A percentile compares a stretch with the other conserved stretches of the same genome.
Evolutionary conservation across 1,140 invertebrate species (phyloP).

Genomic region (Ceratosolen fusciceps): DNA sequence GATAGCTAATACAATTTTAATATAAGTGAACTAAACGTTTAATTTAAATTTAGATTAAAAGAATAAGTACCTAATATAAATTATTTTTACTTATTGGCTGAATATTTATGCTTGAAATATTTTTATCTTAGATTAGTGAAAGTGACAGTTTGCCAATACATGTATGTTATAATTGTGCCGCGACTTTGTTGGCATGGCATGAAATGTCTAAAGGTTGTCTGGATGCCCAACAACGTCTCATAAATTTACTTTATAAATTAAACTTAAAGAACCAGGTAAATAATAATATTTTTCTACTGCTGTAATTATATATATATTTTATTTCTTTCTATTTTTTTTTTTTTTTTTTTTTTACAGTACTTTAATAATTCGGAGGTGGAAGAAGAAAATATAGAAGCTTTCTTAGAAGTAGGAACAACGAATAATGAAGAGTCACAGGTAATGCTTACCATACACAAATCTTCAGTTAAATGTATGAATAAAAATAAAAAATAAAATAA

Average conservation of each 20-base stretch:
- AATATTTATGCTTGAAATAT: background rate
- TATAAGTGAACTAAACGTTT: too few species aligned
- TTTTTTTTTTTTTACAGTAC: conserved; percentile 14
- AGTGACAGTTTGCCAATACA: conserved; percentile 74
- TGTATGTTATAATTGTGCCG: conserved; percentile 77
- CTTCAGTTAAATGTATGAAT: too few species aligned
- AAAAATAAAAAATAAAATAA: too few species aligned
- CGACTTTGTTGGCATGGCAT: conserved; percentile 76
- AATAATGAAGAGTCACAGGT: conserved; percentile 30
- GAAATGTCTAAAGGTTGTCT: conserved; percentile 74
- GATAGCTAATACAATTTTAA: too few species aligned
- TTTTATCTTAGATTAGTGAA: conserved; percentile 65
- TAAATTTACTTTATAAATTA: conserved; percentile 57
- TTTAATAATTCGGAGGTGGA: conserved; percentile 18
- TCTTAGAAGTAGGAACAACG: conserved; percentile 13
- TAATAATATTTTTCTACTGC: conserved; percentile 18
- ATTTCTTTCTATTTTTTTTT: background rate
- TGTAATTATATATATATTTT: background rate
- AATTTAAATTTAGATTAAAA: too few species aligned
- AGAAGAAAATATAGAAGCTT: conserved; percentile 21
- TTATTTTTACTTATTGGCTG: too few species aligned
- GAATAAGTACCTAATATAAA: too few species aligned
- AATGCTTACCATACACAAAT: background rate
- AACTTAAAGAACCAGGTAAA: conserved; percentile 55
- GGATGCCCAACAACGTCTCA: conserved; percentile 73